Evolutionary conservation across 1,140 invertebrate species (phyloP), one percentile per base, ranked within the genome.

Genomic region (Galleria mellonella): DNA sequence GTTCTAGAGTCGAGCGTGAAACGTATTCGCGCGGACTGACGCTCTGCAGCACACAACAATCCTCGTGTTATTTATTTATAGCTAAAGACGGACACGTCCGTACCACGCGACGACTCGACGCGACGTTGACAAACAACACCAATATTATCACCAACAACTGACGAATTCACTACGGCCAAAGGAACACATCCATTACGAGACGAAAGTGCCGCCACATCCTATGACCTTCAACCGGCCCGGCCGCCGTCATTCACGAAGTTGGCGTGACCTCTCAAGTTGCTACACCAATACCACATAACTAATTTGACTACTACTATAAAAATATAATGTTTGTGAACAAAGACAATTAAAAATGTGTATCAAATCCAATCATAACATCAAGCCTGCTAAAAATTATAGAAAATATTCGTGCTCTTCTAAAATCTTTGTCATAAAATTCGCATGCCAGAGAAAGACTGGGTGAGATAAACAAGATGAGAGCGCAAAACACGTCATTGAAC

Each of bases 61-160:
- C 54, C 57, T 30, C 51, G 50, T 68, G 63, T 65, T 66, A 71
- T 63, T 77, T 78, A 79, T 74, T 78, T 74, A 78, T 77, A 77
- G 55, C 53, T 37, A 47, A 62, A 62, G 49, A 47, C 49, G 62
- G 47, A 58, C 59, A 63, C 61, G 67, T 60, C 69, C 55, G 57
- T 57, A 66, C 55, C 56, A 62, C 50, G 39, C 63, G 72, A 75
- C 69, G 55, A 55, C 59, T 64, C 55, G 55, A 62, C 50, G 39
- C 63, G 72, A 75, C 78, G 70, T 72, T 76, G 73, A 76, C 68
- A 79, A 79, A 83, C 72, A 83, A 74, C 62, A 60, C 62, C 54
- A 52, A 62, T 63, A 66, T 67, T 62, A 62, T 53, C 53, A 62
- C 43, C 54, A 59, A 49, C 54, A 49, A 47, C 44, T 48, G 48